Percentiles rank a stretch among this genome's conserved stretches.
These are phyloP conservation scores for Galbula dea DNA, from an alignment of 2,113 vertebrate genomes.

Conservation along the genomic window DNA sequence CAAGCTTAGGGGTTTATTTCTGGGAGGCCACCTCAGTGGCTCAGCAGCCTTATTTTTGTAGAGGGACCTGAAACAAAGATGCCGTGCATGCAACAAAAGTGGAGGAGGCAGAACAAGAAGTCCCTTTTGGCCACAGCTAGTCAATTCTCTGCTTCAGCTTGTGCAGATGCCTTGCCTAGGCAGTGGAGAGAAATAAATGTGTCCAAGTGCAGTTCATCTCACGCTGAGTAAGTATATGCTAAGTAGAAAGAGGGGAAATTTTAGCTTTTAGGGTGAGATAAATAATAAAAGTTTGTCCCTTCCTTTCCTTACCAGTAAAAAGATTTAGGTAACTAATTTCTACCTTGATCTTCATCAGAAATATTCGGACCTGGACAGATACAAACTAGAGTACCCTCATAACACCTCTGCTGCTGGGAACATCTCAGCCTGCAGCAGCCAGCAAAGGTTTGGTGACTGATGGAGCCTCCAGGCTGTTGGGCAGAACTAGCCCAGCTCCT, in stretches of 20 bases:
- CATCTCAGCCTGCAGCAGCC: neutral
- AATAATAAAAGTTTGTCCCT: neutral
- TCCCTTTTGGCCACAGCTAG: neutral
- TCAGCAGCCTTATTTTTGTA: neutral
- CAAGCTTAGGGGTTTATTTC: neutral
- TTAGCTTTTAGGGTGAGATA: neutral
- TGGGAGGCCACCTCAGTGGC: neutral
- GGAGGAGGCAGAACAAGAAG: neutral
- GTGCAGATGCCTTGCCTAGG: neutral
- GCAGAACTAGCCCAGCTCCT: neutral
- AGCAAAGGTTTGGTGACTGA: neutral
- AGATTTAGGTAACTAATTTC: neutral
- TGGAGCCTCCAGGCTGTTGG: neutral
- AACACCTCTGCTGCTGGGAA: neutral
- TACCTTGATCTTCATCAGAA: neutral
- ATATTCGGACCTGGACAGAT: neutral
- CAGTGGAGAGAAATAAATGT: rapidly evolving
- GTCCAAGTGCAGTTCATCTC: neutral
- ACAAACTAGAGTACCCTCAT: neutral
- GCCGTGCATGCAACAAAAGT: neutral
- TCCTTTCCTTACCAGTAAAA: neutral
- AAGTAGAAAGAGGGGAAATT: neutral
- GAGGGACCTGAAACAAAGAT: neutral
- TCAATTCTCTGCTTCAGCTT: neutral
- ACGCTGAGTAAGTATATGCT: neutral